These are phyloP conservation scores for Gastrophryne carolinensis DNA, from an alignment of 2,797 vertebrate genomes.

Conservation along the genomic window DNA sequence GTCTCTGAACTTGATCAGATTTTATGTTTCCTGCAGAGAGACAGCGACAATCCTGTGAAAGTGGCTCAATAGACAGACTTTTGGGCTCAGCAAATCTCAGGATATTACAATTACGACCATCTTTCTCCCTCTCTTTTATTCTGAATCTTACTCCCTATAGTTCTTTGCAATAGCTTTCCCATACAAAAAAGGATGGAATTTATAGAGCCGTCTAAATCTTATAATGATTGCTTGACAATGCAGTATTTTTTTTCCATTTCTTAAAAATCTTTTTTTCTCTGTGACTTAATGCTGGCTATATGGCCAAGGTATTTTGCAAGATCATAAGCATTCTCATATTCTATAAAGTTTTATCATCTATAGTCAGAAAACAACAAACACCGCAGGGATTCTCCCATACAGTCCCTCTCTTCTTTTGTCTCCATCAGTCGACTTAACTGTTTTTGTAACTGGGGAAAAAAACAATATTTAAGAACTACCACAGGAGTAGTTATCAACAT, in stretches of 20 bases:
- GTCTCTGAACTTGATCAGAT: conserved; percentile 98
- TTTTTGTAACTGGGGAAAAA: conserved; percentile 20
- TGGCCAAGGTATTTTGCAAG: conserved; percentile 40
- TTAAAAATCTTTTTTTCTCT: conserved; percentile 28
- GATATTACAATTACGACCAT: conserved; percentile 85
- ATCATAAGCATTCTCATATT: conserved; percentile 27
- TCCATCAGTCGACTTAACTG: conserved; percentile 42
- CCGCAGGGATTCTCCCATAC: conserved; percentile 37
- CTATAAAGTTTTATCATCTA: conserved; percentile 42
- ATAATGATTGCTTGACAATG: conserved; percentile 64
- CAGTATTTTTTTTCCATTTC: conserved; percentile 44
- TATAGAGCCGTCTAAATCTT: conserved; percentile 64
- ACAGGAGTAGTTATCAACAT: too few relatives aligned
- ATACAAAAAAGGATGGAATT: conserved; percentile 65
- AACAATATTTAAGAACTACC: too few relatives aligned
- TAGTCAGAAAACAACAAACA: conserved; percentile 38
- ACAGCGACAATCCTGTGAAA: conserved; percentile 80
- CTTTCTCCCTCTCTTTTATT: conserved; percentile 80
- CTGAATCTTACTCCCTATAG: conserved; percentile 72
- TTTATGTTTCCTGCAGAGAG: conserved; percentile 90
- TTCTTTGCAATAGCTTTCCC: conserved; percentile 71
- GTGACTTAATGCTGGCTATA: conserved; percentile 40
- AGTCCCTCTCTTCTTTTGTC: conserved; percentile 32
- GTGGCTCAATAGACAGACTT: conserved; percentile 79
- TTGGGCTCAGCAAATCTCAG: conserved; percentile 71